Conservation (phyloP, 2,888 invertebrate genomes). For the Cheilosia soror region DNA sequence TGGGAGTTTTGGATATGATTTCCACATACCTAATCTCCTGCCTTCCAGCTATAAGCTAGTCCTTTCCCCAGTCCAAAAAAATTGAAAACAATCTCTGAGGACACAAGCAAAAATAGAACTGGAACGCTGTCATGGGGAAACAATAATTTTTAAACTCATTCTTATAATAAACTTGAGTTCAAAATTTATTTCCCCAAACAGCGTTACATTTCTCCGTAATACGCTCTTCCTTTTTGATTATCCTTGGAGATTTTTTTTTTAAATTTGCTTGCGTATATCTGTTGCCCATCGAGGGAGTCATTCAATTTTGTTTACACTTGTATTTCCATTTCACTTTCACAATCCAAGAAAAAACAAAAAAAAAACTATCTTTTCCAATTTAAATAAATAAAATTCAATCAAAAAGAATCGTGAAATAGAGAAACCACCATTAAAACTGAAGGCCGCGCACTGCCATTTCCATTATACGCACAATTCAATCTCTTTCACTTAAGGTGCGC, state of each 20-base stretch:
- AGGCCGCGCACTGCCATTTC: conserved; percentile 33
- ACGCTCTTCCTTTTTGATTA: neutral
- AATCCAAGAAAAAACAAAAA: neutral
- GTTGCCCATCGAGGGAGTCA: conserved; percentile 25
- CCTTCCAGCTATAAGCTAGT: too few species aligned
- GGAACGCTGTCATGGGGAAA: too few species aligned
- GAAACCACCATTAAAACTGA: conserved; percentile 47
- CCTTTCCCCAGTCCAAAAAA: too few species aligned
- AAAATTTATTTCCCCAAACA: neutral
- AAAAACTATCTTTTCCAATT: conserved; percentile 38
- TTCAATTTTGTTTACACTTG: conserved; percentile 20
- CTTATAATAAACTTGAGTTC: neutral
- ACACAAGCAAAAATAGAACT: too few species aligned
- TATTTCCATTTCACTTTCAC: neutral
- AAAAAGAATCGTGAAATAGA: conserved; percentile 54
- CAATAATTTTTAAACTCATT: too few species aligned
- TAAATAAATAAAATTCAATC: conserved; percentile 75
- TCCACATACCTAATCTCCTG: too few species aligned
- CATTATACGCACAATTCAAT: conserved; percentile 64
- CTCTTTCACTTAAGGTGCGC: conserved; percentile 25
- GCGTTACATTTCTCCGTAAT: neutral
- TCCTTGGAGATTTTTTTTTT: conserved; percentile 2
- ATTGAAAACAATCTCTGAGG: too few species aligned
- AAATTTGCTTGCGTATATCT: neutral
- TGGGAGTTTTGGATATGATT: too few species aligned